Conservation (phyloP, 2,888 invertebrate genomes). For the Julus scandinavius region DNA sequence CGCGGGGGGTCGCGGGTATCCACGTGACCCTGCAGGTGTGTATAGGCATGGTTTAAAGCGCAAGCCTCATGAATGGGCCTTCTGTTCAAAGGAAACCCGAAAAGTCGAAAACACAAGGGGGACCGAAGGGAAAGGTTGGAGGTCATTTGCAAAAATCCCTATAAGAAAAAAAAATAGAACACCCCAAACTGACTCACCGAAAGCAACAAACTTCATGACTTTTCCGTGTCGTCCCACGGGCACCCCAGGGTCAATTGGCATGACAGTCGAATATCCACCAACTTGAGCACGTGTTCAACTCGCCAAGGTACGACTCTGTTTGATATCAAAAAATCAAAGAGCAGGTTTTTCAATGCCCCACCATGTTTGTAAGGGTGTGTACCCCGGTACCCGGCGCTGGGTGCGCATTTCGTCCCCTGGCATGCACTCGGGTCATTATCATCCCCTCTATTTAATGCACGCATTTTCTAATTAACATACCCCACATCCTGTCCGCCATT, state of each 20-base stretch:
- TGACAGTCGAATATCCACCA: neutral
- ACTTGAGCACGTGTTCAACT: neutral
- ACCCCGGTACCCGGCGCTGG: neutral
- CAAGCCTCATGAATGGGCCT: neutral
- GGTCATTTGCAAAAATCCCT: neutral
- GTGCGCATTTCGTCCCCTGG: neutral
- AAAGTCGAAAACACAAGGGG: neutral
- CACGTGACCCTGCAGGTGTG: neutral
- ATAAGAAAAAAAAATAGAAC: neutral
- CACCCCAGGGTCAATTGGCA: neutral
- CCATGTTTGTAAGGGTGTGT: neutral
- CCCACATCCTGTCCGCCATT: neutral
- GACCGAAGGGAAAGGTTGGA: neutral
- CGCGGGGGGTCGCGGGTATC: neutral
- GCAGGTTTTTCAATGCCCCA: neutral
- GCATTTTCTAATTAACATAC: neutral
- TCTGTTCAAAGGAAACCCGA: neutral
- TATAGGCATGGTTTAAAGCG: neutral
- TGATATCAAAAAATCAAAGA: neutral
- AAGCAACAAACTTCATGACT: neutral
- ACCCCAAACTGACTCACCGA: conserved; percentile 27
- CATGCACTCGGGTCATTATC: conserved; percentile 9
- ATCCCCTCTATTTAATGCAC: conserved; percentile 30
- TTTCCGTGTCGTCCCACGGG: conserved; percentile 6
- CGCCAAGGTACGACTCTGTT: neutral